These are phyloP conservation scores for Planiliza haematocheilus DNA, from an alignment of 2,113 vertebrate genomes.

Conservation along the genomic window DNA sequence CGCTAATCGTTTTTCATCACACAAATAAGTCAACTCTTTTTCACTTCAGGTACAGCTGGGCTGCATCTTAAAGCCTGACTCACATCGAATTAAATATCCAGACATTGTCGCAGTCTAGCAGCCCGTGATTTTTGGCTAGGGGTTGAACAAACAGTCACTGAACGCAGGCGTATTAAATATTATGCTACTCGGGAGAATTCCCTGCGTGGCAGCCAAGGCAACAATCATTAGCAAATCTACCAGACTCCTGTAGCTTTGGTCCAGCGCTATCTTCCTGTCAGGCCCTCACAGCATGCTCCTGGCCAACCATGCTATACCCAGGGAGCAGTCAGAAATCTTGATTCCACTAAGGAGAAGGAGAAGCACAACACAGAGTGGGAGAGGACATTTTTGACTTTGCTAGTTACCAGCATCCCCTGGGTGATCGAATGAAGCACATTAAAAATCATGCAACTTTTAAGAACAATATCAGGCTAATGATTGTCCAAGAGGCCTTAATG, in stretches of 20 bases:
- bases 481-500: not conserved
- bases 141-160: slow-evolving; percentile 35
- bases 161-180: slow-evolving; percentile 48
- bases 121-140: slow-evolving; percentile 46
- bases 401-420: slow-evolving; percentile 3
- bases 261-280: slow-evolving; percentile 49
- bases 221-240: slow-evolving; percentile 59
- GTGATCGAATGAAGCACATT: not conserved
- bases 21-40: slow-evolving; percentile 16
- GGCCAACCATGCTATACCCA: slow-evolving; percentile 47
- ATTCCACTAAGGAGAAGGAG: slow-evolving; percentile 38
- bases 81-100: slow-evolving; percentile 22
- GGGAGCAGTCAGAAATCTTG: slow-evolving; percentile 34
- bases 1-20: not conserved
- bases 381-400: slow-evolving; percentile 9
- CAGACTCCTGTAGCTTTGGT: slow-evolving; percentile 57
- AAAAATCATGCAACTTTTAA: not conserved
- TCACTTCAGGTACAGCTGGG: slow-evolving; percentile 19
- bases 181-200: slow-evolving; percentile 31
- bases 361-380: slow-evolving; percentile 4
- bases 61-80: slow-evolving; percentile 10
- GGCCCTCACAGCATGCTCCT: slow-evolving; percentile 57
- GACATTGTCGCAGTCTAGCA: slow-evolving; percentile 12
- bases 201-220: slow-evolving; percentile 40
- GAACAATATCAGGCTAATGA: no score